Evolutionary conservation across 2,888 invertebrate genomes (phyloP).

Genomic region (Conus canariensis): DNA sequence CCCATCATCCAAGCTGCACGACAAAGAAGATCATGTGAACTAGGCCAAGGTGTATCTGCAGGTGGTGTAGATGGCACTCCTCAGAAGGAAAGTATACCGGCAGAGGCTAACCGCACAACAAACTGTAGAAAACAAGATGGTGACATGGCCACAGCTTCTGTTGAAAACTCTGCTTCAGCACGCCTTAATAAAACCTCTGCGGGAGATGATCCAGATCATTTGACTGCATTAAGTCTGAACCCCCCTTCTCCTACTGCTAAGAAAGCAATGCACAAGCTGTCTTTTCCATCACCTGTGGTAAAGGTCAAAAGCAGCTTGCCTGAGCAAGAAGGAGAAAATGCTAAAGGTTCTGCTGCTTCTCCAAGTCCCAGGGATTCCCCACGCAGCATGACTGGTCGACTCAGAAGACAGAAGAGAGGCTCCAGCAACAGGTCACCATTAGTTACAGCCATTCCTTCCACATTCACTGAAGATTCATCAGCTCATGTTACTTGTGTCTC

Average conservation of each 20-base stretch:
- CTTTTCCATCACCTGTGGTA: background rate
- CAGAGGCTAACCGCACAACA: background rate
- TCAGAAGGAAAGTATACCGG: background rate
- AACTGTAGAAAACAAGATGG: background rate
- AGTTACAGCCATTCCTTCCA: background rate
- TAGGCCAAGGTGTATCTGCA: background rate
- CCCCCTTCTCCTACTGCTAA: background rate
- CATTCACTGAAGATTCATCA: conserved; percentile 7
- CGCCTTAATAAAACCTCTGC: background rate
- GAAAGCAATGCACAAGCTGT: background rate
- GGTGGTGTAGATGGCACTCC: background rate
- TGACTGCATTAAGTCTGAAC: background rate
- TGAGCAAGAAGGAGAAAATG: background rate
- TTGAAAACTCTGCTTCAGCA: background rate
- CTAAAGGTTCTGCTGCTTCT: background rate
- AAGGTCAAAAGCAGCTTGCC: background rate
- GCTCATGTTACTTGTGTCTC: background rate
- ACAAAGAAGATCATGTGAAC: conserved; percentile 14
- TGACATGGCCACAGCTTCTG: background rate
- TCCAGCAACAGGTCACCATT: background rate
- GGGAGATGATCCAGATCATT: background rate
- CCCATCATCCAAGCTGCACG: conserved; percentile 16
- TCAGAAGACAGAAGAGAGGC: conserved; percentile 5
- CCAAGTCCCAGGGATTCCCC: background rate
- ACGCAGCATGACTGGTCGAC: background rate